Base-by-base conservation (phyloP, 2,113 vertebrate species). In the Apteryx owenii region DNA sequence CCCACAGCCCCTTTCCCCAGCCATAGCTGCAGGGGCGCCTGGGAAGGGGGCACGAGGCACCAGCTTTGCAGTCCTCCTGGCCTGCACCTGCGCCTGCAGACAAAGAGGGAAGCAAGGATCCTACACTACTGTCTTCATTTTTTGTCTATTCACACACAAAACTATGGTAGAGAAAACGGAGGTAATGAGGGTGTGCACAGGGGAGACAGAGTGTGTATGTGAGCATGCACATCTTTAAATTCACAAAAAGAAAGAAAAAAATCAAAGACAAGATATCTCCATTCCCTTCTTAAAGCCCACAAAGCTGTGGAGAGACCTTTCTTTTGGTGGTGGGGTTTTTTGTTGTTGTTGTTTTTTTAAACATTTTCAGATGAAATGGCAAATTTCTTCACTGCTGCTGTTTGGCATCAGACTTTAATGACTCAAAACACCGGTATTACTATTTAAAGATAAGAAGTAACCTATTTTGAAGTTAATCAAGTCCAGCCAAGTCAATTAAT, bases 161-260 rank as follows among this genome's bases (percentile, higher is more conserved):
- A 31, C 5, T 16, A 60, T 2, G 6, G 9, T 9, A 48, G 26
- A 61, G 56, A 44, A 80, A 10, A 65, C 25, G 23, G 22, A 6
- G 4, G 12, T 48, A 48, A 58, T 2, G 31, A 8, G 8, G 4
- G 3, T 68, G n/a, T 5, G 28, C 18, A 48, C 5, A 5, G 17
- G 42, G 0, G 1, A 36, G 16, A 73, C 48, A 88, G 1, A 20
- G 2, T 38, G 4, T 20, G 29, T 5, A 68, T 5, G 3, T 14
- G 12, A 83, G 5, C 7, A 54, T 3, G 6, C 15, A 5, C 7
- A 3, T 26, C 53, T 58, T 85, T 69, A 72, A 80, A 68, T 15
- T 60, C 17, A 42, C 38, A 83, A 16, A 46, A 72, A 36, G 5
- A 22, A 46, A 61, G 20, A 11, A 33, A 25, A 40, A 64, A 60